Evolutionary conservation across 2,797 vertebrate species (phyloP).

Genomic region (Staurois parvus): DNA sequence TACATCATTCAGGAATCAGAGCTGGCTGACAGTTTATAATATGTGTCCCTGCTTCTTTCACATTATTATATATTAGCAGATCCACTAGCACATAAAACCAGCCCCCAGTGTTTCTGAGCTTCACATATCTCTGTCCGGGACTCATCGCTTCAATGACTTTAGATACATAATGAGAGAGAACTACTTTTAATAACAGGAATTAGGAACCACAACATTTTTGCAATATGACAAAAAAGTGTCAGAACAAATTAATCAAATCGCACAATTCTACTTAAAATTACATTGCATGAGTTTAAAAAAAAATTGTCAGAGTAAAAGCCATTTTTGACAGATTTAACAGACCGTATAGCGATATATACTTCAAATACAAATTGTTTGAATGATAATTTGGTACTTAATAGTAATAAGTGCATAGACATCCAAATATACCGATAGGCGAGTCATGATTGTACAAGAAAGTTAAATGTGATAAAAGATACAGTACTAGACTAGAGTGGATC

Average conservation of each 20-base stretch:
- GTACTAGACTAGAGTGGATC: too few relatives aligned
- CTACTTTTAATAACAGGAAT: constrained; percentile 10
- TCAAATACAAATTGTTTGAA: not conserved
- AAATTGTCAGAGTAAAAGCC: not conserved
- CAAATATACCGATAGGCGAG: too few relatives aligned
- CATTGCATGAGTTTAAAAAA: not conserved
- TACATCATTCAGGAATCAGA: constrained; percentile 22
- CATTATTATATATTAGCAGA: constrained; percentile 35
- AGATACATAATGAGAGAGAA: constrained; percentile 5
- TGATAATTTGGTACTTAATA: too few relatives aligned
- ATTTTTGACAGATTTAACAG: not conserved
- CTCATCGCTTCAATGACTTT: constrained; percentile 8
- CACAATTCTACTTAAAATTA: not conserved
- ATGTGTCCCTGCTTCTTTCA: constrained; percentile 4
- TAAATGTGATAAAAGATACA: too few relatives aligned
- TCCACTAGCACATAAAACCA: constrained; percentile 33
- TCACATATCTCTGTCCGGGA: not conserved
- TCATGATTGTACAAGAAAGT: too few relatives aligned
- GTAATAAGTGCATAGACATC: too few relatives aligned
- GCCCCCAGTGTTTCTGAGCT: not conserved
- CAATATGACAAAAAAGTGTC: constrained; percentile 10
- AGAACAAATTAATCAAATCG: constrained; percentile 8
- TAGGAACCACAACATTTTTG: constrained; percentile 11
- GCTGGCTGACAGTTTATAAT: constrained; percentile 43
- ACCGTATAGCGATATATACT: not conserved